phyloP scores from a whole-genome alignment of 2,888 invertebrate genomes.

The Drosophila kambysellisi region DNA sequence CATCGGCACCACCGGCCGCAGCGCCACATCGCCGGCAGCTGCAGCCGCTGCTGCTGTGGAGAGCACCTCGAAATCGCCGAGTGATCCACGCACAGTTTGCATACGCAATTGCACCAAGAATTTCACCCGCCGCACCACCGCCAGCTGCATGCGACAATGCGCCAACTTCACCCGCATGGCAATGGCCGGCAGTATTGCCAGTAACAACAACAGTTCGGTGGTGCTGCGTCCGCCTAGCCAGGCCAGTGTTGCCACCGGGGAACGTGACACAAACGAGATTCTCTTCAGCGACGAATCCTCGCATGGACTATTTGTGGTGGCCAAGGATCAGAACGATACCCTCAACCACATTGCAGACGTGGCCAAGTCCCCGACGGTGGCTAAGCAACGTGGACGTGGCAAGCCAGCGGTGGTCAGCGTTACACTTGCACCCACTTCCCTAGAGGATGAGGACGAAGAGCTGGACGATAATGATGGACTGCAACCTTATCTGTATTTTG shows the following conservation, averaged over 20 bases:
- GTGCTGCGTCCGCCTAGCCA: conserved; percentile 50
- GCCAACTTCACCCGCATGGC: conserved; percentile 80
- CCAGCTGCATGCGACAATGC: conserved; percentile 85
- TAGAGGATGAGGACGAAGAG: conserved; percentile 59
- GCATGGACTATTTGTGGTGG: conserved; percentile 84
- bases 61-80: conserved; percentile 82
- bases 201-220: conserved; percentile 49
- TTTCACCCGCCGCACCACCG: conserved; percentile 84
- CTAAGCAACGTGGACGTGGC: conserved; percentile 68
- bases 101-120: conserved; percentile 85
- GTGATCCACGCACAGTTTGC: conserved; percentile 83
- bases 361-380: conserved; percentile 48
- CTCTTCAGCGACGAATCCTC: conserved; percentile 85
- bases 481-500: conserved; percentile 90
- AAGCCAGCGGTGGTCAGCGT: conserved; percentile 56
- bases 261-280: conserved; percentile 84
- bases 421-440: conserved; percentile 49
- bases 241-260: conserved; percentile 48
- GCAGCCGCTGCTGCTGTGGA: conserved; percentile 66
- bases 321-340: conserved; percentile 84
- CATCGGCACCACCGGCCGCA: conserved; percentile 79
- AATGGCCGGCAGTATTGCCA: conserved; percentile 37
- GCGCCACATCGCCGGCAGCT: conserved; percentile 59
- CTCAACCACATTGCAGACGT: conserved; percentile 82
- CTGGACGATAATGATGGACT: conserved; percentile 86